These are phyloP conservation scores for Baryphthengus martii DNA, from an alignment of 2,113 vertebrate genomes.

Conservation along the genomic window DNA sequence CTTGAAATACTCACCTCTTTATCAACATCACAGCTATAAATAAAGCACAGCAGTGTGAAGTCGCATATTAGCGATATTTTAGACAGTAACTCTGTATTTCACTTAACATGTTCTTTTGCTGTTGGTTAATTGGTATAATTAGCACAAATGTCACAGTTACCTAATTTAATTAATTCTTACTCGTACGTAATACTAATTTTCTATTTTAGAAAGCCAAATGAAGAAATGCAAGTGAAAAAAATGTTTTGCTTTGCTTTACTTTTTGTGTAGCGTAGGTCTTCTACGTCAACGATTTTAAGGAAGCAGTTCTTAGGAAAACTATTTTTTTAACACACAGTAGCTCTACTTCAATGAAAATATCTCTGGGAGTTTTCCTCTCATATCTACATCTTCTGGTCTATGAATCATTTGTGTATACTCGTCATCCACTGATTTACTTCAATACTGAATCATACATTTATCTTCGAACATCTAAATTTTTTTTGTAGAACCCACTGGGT, in stretches of 20 bases:
- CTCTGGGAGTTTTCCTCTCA: not conserved
- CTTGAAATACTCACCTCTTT: not conserved
- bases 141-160: constrained; percentile 37
- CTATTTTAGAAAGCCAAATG: not conserved
- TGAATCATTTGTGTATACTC: not conserved
- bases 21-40: not conserved
- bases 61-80: constrained; percentile 1
- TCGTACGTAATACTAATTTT: constrained; percentile 20
- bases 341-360: not conserved
- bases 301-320: not conserved
- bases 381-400: not conserved
- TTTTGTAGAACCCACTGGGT: not conserved
- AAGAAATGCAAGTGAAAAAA: not conserved
- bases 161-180: constrained; percentile 60
- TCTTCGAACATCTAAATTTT: not conserved
- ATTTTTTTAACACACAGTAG: not conserved
- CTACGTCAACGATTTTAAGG: not conserved
- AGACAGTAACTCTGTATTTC: constrained; percentile 8
- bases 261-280: not conserved
- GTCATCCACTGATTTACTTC: not conserved
- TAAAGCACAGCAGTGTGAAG: not conserved
- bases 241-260: not conserved
- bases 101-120: not conserved
- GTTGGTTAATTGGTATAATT: constrained; percentile 49
- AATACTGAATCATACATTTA: not conserved